These are phyloP conservation scores for Acipenser transmontanus DNA, from an alignment of 2,797 vertebrate genomes.

Conservation along the genomic window DNA sequence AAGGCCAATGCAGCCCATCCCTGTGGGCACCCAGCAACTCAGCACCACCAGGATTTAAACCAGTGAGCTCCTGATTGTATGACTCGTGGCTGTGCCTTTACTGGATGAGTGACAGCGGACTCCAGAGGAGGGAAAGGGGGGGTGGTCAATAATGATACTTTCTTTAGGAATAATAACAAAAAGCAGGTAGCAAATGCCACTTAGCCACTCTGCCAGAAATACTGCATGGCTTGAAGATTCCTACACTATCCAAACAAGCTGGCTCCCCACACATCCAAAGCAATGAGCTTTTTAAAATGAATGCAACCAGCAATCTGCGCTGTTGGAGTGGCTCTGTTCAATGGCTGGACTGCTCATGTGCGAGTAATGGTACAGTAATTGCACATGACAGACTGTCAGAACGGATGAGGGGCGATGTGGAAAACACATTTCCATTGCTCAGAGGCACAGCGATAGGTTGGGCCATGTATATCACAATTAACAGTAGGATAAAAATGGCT, in stretches of 20 bases:
- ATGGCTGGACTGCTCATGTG: conserved; percentile 35
- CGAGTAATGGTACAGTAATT: conserved; percentile 60
- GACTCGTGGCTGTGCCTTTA: too few relatives aligned
- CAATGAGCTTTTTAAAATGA: neutral
- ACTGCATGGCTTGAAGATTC: neutral
- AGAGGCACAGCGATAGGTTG: too few relatives aligned
- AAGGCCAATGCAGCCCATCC: too few relatives aligned
- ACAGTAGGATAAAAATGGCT: too few relatives aligned
- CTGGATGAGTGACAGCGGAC: too few relatives aligned
- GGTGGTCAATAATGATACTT: neutral
- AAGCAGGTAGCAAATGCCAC: neutral
- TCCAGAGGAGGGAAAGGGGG: too few relatives aligned
- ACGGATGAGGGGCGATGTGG: conserved; percentile 57
- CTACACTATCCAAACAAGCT: neutral
- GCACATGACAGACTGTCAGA: conserved; percentile 75
- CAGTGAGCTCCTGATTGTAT: too few relatives aligned
- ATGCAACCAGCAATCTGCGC: conserved; percentile 20
- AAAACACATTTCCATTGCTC: conserved; percentile 61
- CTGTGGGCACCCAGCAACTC: too few relatives aligned
- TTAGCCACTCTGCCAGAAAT: neutral
- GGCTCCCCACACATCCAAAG: neutral
- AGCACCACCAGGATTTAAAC: too few relatives aligned
- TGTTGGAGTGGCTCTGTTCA: conserved; percentile 20
- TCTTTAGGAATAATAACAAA: neutral
- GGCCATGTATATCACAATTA: too few relatives aligned